These are phyloP conservation scores for Hemithea aestivaria DNA, from an alignment of 2,888 invertebrate genomes.

Conservation along the genomic window DNA sequence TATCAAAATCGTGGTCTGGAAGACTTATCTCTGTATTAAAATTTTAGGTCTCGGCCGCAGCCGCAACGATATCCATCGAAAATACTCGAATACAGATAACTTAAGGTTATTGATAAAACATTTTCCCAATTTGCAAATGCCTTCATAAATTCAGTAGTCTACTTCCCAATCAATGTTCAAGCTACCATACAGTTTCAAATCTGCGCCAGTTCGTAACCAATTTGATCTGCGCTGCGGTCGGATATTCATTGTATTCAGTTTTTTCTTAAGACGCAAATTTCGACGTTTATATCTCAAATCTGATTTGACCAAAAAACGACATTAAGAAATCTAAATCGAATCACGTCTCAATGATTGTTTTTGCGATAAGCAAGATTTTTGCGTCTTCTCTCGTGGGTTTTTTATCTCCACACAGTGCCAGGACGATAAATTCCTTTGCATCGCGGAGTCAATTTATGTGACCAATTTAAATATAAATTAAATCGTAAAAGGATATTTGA, in stretches of 20 bases:
- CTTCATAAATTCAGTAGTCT: too few relatives aligned
- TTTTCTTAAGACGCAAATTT: slow-evolving; percentile 44
- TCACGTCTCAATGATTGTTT: slow-evolving; percentile 62
- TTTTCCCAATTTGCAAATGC: too few relatives aligned
- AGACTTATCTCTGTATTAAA: too few relatives aligned
- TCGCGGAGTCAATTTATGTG: slow-evolving; percentile 23
- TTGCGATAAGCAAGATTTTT: slow-evolving; percentile 50
- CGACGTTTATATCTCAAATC: slow-evolving; percentile 50
- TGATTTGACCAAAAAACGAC: slow-evolving; percentile 45
- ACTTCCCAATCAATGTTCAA: too few relatives aligned
- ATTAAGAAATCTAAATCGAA: slow-evolving; percentile 61
- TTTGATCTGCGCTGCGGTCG: slow-evolving; percentile 51
- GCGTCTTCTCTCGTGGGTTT: slow-evolving; percentile 25
- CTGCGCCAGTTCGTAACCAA: slow-evolving; percentile 25
- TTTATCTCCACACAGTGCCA: slow-evolving; percentile 19
- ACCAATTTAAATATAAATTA: slow-evolving; percentile 29
- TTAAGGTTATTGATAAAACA: too few relatives aligned
- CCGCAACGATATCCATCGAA: too few relatives aligned
- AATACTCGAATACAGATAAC: too few relatives aligned
- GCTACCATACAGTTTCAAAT: slow-evolving; percentile 9
- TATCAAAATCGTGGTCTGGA: too few relatives aligned
- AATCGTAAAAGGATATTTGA: slow-evolving; percentile 25
- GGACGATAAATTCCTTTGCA: slow-evolving; percentile 27
- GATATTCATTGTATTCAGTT: slow-evolving; percentile 48
- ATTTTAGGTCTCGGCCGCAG: too few relatives aligned